A percentile compares a stretch with the other conserved stretches of the same genome.
Evolutionary conservation across 2,797 vertebrate genomes (phyloP).

Genomic region (Salmo trutta): DNA sequence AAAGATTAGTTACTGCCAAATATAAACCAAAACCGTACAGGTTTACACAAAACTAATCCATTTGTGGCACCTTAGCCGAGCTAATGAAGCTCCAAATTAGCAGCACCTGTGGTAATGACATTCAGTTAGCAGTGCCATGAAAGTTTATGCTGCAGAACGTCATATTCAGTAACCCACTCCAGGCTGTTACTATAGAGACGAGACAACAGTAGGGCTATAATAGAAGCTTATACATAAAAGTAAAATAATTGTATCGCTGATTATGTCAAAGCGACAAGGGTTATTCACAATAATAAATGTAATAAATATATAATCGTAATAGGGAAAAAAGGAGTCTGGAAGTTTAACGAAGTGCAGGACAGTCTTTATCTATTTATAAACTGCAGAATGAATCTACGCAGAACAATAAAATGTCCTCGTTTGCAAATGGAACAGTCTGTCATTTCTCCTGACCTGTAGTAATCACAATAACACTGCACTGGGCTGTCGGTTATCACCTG

Average conservation of each 20-base stretch:
- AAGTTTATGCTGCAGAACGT: constrained; percentile 34
- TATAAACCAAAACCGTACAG: background rate
- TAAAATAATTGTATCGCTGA: background rate
- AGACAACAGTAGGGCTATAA: background rate
- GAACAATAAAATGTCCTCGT: background rate
- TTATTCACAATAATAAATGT: background rate
- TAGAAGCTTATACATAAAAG: background rate
- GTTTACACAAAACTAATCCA: background rate
- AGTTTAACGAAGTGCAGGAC: background rate
- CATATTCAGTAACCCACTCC: background rate
- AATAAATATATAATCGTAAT: background rate
- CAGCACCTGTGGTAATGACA: background rate
- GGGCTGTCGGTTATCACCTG: background rate
- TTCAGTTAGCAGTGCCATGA: constrained; percentile 1
- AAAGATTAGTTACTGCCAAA: background rate
- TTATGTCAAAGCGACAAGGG: background rate
- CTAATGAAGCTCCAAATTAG: background rate
- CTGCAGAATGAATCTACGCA: background rate
- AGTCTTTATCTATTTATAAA: background rate
- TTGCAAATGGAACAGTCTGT: background rate
- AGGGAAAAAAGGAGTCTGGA: too few species aligned
- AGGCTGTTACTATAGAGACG: background rate
- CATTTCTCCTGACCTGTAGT: background rate
- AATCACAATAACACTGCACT: background rate
- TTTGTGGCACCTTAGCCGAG: background rate